Conservation (phyloP, 2,888 invertebrate species). For the Baccha elongata region DNA sequence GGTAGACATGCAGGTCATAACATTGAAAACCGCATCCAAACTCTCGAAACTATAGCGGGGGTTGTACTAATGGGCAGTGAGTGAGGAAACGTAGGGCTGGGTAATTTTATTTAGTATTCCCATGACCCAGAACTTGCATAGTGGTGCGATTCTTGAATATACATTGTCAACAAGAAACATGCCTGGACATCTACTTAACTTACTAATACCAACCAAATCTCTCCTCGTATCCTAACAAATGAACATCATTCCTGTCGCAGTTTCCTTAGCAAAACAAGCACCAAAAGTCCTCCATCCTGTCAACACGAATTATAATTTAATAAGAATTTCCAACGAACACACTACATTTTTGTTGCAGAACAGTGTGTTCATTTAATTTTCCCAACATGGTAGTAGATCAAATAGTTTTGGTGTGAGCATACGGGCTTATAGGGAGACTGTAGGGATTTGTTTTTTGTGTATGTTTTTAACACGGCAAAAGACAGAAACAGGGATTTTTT, state of each 20-base stretch:
- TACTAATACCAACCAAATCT: constrained; percentile 9
- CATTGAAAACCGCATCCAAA: too few species aligned
- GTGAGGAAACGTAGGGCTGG: too few species aligned
- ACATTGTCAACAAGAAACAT: too few species aligned
- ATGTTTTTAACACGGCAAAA: constrained; percentile 11
- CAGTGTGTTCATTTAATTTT: constrained; percentile 41
- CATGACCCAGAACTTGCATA: too few species aligned
- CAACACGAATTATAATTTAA: not conserved
- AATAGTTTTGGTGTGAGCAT: constrained; percentile 52
- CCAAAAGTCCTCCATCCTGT: constrained; percentile 36
- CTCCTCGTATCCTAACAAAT: constrained; percentile 26
- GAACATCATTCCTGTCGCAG: constrained; percentile 27
- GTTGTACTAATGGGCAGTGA: too few species aligned
- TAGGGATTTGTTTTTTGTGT: constrained; percentile 53
- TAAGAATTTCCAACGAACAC: constrained; percentile 2
- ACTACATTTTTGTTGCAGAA: constrained; percentile 15
- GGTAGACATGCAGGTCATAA: too few species aligned
- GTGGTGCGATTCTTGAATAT: too few species aligned
- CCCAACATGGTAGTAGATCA: constrained; percentile 58
- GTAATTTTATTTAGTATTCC: too few species aligned
- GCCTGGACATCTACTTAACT: not conserved
- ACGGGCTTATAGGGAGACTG: constrained; percentile 47
- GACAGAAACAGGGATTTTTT: constrained; percentile 13
- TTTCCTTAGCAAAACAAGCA: constrained; percentile 30
- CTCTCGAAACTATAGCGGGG: too few species aligned